These are phyloP conservation scores for Cryptotis parvus DNA, from an alignment of 2,113 vertebrate genomes.

Conservation along the genomic window DNA sequence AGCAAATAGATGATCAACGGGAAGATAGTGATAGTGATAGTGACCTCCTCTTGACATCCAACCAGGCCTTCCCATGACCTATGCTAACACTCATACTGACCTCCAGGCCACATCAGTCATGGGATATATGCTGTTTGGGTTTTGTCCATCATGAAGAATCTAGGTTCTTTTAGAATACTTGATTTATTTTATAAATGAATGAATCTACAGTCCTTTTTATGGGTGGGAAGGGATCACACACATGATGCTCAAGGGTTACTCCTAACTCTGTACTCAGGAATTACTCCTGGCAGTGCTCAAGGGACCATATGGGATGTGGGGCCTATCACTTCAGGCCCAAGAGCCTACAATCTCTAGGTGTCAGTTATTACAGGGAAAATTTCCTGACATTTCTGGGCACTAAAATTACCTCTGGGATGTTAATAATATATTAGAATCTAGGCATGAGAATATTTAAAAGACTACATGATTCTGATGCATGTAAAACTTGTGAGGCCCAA, in stretches of 20 bases:
- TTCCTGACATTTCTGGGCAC: not conserved
- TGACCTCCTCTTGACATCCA: not conserved
- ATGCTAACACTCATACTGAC: not conserved
- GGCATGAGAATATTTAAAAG: not conserved
- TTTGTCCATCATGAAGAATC: not conserved
- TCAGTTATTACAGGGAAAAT: slow-evolving; percentile 1
- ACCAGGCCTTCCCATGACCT: not conserved
- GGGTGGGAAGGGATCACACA: not conserved
- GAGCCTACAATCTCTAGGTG: no score
- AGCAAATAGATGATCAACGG: no score
- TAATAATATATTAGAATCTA: slow-evolving; percentile 3
- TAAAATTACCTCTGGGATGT: not conserved
- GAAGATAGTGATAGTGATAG: no score
- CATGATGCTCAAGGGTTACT: no score
- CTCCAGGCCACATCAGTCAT: not conserved
- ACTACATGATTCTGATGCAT: not conserved
- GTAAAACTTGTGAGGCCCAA: not conserved
- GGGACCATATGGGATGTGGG: no score
- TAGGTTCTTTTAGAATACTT: slow-evolving; percentile 1
- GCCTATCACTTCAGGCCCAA: no score
- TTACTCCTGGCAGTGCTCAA: no score
- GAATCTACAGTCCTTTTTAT: not conserved
- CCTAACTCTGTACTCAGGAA: no score
- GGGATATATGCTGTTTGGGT: not conserved
- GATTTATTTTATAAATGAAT: slow-evolving; percentile 50